Conservation (phyloP, 1,140 invertebrate species). For the Mercenaria mercenaria region DNA sequence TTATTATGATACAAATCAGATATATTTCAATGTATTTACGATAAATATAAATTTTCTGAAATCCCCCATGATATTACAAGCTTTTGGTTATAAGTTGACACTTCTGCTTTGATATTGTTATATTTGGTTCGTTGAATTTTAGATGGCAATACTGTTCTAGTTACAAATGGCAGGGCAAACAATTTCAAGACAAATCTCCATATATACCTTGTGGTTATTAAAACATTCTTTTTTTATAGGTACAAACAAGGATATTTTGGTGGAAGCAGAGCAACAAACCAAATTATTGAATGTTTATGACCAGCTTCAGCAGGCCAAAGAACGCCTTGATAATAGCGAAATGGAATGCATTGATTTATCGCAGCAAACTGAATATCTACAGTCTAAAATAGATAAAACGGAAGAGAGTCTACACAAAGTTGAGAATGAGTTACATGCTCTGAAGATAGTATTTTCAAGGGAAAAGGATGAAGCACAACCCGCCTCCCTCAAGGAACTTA, state of each 20-base stretch:
- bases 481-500: not conserved
- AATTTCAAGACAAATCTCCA: too few species aligned
- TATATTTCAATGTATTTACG: too few species aligned
- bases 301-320: not conserved
- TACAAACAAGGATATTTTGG: too few species aligned
- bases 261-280: not conserved
- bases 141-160: too few species aligned
- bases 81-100: too few species aligned
- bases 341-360: not conserved
- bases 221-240: not conserved
- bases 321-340: not conserved
- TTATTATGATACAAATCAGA: too few species aligned
- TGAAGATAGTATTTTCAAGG: not conserved
- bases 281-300: slow-evolving; percentile 1
- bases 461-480: not conserved
- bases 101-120: too few species aligned
- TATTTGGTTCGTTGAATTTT: too few species aligned
- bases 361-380: not conserved
- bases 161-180: too few species aligned
- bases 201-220: too few species aligned
- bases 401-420: not conserved
- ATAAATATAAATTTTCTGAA: too few species aligned
- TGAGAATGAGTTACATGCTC: not conserved
- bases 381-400: not conserved
- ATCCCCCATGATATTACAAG: too few species aligned